These are phyloP conservation scores for Helarctos malayanus DNA, from an alignment of 2,797 vertebrate species.

Conservation along the genomic window DNA sequence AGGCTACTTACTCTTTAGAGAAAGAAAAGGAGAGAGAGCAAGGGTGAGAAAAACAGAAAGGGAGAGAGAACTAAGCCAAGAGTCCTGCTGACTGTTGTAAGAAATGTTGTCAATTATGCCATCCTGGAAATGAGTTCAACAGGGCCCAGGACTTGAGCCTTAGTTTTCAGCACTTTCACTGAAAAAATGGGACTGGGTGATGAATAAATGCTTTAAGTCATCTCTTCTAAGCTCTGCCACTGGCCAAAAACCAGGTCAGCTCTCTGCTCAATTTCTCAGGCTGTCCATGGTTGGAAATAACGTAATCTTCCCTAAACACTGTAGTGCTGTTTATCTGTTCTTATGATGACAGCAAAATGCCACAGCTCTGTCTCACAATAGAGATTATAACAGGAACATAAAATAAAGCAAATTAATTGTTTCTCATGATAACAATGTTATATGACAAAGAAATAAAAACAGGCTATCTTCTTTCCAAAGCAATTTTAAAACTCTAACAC, in stretches of 20 bases:
- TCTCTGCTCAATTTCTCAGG: slow-evolving; percentile 5
- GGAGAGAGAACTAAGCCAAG: background rate
- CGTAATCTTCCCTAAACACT: background rate
- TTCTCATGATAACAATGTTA: slow-evolving; percentile 40
- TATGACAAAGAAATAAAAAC: slow-evolving; percentile 67
- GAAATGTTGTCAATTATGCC: background rate
- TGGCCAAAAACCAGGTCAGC: background rate
- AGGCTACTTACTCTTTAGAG: background rate
- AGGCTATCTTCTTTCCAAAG: slow-evolving; percentile 14
- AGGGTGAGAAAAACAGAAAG: background rate
- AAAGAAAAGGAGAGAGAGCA: background rate
- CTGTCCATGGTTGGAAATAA: slow-evolving; percentile 15
- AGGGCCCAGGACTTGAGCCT: background rate
- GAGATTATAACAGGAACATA: slow-evolving; percentile 42
- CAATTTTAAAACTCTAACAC: slow-evolving; percentile 38
- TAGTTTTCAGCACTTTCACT: background rate
- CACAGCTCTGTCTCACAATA: slow-evolving; percentile 37
- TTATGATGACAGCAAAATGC: slow-evolving; percentile 43
- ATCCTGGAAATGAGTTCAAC: background rate
- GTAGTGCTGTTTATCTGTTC: slow-evolving; percentile 30
- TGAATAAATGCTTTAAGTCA: background rate
- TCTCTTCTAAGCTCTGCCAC: background rate
- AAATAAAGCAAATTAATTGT: slow-evolving; percentile 70
- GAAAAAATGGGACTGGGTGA: background rate
- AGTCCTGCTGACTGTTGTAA: background rate